Evolutionary conservation across 2,113 vertebrate species (phyloP).

Genomic region (Nematolebias whitei): DNA sequence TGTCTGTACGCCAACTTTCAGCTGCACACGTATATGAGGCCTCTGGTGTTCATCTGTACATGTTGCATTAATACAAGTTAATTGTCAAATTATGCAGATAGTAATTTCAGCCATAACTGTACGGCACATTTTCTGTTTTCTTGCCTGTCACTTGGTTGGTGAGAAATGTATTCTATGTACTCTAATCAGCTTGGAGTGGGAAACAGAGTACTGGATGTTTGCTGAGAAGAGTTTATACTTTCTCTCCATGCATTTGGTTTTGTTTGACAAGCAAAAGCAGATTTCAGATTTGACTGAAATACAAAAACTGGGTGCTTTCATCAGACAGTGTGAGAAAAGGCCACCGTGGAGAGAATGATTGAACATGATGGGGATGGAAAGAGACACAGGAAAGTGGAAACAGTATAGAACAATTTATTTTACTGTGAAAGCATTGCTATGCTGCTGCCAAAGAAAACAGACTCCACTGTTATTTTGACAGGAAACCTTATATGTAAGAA

Average conservation of each 20-base stretch:
- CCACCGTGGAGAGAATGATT: constrained; percentile 10
- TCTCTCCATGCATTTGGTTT: constrained; percentile 38
- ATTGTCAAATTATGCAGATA: constrained; percentile 24
- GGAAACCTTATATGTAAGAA: neutral
- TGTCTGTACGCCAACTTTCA: too few species aligned
- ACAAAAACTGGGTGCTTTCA: constrained; percentile 6
- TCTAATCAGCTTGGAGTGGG: constrained; percentile 29
- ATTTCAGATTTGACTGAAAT: constrained; percentile 13
- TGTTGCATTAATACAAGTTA: constrained; percentile 20
- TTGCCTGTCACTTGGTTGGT: constrained; percentile 27
- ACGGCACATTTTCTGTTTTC: constrained; percentile 32
- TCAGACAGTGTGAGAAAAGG: constrained; percentile 16
- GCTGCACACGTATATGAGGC: too few species aligned
- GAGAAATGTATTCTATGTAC: constrained; percentile 20
- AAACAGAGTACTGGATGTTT: constrained; percentile 24
- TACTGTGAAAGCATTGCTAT: neutral
- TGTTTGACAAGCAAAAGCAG: constrained; percentile 44
- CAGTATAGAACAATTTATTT: constrained; percentile 15
- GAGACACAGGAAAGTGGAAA: constrained; percentile 20
- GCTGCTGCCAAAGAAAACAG: neutral
- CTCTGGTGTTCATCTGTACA: constrained; percentile 9
- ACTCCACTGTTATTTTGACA: neutral
- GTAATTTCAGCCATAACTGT: constrained; percentile 35
- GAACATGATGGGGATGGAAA: constrained; percentile 33
- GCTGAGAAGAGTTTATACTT: constrained; percentile 42